Percentiles rank a stretch among this genome's conserved stretches.
Evolutionary conservation across 2,797 vertebrate species (phyloP).

Genomic region (Urocyon cinereoargenteus): DNA sequence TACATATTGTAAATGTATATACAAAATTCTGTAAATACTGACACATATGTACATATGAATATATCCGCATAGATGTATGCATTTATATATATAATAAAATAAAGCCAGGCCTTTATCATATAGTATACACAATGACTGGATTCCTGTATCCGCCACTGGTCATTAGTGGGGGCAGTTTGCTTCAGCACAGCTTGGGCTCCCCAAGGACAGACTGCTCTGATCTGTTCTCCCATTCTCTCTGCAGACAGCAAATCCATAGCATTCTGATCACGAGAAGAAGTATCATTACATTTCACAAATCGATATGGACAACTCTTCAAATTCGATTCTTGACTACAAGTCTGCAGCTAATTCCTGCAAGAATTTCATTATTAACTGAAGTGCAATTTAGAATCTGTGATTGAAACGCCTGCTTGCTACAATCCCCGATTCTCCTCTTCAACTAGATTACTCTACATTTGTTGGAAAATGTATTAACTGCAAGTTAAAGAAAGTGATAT

Average conservation of each 20-base stretch:
- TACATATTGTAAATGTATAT: not conserved
- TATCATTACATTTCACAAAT: constrained; percentile 53
- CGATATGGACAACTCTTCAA: constrained; percentile 69
- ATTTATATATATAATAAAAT: not conserved
- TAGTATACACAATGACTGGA: not conserved
- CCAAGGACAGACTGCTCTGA: not conserved
- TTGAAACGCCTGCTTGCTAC: constrained; percentile 52
- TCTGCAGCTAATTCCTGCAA: constrained; percentile 79
- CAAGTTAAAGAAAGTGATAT: constrained; percentile 47
- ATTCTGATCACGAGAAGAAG: not conserved
- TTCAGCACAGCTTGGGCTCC: not conserved
- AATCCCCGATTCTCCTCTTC: constrained; percentile 65
- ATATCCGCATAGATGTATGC: not conserved
- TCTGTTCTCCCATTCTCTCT: not conserved
- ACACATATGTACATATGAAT: not conserved
- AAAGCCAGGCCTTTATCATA: not conserved
- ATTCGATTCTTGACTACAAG: constrained; percentile 71
- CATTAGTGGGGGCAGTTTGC: not conserved
- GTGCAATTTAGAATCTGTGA: constrained; percentile 69
- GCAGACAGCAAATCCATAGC: not conserved
- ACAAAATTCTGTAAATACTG: not conserved
- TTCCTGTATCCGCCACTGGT: fast-evolving
- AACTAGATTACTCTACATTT: not conserved
- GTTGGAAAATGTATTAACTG: constrained; percentile 49
- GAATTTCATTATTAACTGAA: constrained; percentile 80